Conservation (phyloP, 2,888 invertebrate species). For the Abrostola triplasia region DNA sequence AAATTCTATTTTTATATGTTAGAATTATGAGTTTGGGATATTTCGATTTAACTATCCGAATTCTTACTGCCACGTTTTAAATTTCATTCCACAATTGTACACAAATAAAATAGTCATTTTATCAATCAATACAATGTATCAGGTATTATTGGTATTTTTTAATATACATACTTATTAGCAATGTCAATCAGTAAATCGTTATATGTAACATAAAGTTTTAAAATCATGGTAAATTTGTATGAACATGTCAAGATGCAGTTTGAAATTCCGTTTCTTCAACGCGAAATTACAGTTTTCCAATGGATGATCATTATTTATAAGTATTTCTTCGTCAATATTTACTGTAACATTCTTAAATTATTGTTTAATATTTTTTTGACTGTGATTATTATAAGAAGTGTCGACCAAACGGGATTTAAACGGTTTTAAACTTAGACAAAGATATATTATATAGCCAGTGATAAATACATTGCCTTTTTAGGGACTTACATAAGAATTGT, state of each 20-base stretch:
- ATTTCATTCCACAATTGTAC: slow-evolving; percentile 5
- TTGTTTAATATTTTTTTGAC: neutral
- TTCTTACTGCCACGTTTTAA: neutral
- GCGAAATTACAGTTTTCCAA: slow-evolving; percentile 3
- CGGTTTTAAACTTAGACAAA: slow-evolving; percentile 46
- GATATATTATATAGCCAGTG: slow-evolving; percentile 40
- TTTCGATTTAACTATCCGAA: too few relatives aligned
- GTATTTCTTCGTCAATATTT: too few relatives aligned
- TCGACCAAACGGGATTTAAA: slow-evolving; percentile 31
- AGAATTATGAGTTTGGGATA: too few relatives aligned
- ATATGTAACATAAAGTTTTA: slow-evolving; percentile 32
- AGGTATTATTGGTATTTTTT: slow-evolving; percentile 3
- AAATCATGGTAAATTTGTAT: slow-evolving; percentile 26
- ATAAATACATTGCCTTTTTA: slow-evolving; percentile 58
- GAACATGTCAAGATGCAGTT: slow-evolving; percentile 1
- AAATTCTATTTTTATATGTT: too few relatives aligned
- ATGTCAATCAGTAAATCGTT: slow-evolving; percentile 15
- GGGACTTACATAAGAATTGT: slow-evolving; percentile 50
- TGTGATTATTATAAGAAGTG: slow-evolving; percentile 4
- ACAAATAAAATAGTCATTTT: too few relatives aligned
- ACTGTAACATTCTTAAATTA: neutral
- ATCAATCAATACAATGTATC: slow-evolving; percentile 11
- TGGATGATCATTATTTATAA: too few relatives aligned
- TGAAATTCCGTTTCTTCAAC: slow-evolving; percentile 16
- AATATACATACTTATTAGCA: slow-evolving; percentile 3